Evolutionary conservation across 2,113 vertebrate species (phyloP).

Genomic region (Thamnaconus septentrionalis): DNA sequence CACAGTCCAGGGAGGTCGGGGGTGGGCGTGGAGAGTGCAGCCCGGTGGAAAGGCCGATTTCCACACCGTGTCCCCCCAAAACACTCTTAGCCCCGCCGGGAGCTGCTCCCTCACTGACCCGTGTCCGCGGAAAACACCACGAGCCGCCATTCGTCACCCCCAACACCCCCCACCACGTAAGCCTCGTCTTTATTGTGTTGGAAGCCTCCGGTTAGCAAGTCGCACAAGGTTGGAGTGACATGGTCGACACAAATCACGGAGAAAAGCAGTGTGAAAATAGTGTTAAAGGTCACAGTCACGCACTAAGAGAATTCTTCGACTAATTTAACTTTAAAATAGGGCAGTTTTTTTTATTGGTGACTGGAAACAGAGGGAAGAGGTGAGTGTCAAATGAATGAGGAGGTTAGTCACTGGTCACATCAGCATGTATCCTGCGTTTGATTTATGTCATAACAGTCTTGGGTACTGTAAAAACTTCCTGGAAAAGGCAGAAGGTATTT

Average conservation of each 20-base stretch:
- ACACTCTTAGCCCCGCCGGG: conserved; percentile 16
- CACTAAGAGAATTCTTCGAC: conserved; percentile 33
- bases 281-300: conserved; percentile 44
- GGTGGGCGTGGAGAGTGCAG: conserved; percentile 4
- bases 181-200: not conserved
- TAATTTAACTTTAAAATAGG: conserved; percentile 41
- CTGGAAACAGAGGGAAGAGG: no score
- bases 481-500: no score
- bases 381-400: no score
- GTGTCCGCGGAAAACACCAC: conserved; percentile 50
- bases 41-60: conserved; percentile 24
- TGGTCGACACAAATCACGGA: conserved; percentile 48
- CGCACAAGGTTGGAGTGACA: conserved; percentile 42
- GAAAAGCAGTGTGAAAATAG: conserved; percentile 35
- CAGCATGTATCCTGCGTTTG: no score
- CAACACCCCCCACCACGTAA: no score
- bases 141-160: conserved; percentile 38
- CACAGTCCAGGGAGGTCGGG: conserved; percentile 28
- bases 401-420: no score
- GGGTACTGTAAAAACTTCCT: no score
- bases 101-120: conserved; percentile 47
- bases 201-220: conserved; percentile 24
- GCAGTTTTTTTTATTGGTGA: no score
- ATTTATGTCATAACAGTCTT: no score
- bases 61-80: conserved; percentile 42